A percentile compares a stretch with the other conserved stretches of the same genome.
These are phyloP conservation scores for Polymixis flavicincta DNA, from an alignment of 2,888 invertebrate species.

Conservation along the genomic window DNA sequence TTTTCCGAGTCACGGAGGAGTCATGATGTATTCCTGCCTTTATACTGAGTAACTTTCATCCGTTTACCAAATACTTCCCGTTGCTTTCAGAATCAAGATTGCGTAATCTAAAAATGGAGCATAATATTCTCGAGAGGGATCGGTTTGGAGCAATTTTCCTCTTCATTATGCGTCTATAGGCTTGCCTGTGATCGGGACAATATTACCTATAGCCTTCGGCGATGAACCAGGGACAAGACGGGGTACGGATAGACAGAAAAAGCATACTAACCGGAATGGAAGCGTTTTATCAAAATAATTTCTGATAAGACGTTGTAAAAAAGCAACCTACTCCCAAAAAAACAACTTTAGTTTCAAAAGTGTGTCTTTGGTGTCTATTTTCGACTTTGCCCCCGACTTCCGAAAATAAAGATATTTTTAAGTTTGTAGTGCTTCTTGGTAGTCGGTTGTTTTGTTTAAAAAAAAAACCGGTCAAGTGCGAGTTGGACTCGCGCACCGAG, in stretches of 20 bases:
- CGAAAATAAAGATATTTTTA: too few relatives aligned
- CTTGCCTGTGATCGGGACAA: conserved; percentile 28
- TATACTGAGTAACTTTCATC: background rate
- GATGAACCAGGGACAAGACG: background rate
- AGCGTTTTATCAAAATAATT: background rate
- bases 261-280: background rate
- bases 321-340: too few relatives aligned
- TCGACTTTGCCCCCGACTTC: too few relatives aligned
- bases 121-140: conserved; percentile 34
- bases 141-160: conserved; percentile 45
- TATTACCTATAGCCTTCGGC: conserved; percentile 34
- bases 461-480: too few relatives aligned
- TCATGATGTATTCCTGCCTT: background rate
- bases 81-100: conserved; percentile 45
- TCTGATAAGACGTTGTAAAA: background rate
- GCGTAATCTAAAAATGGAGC: conserved; percentile 38
- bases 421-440: too few relatives aligned
- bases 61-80: conserved; percentile 17
- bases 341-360: too few relatives aligned
- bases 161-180: conserved; percentile 40
- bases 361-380: too few relatives aligned
- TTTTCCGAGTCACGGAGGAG: background rate
- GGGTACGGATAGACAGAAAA: too few relatives aligned
- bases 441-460: too few relatives aligned
- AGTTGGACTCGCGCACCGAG: too few relatives aligned